A percentile compares a stretch with the other conserved stretches of the same genome.
These are phyloP conservation scores for Meloidogyne chitwoodi DNA, from an alignment of 1,140 invertebrate genomes.

Conservation along the genomic window DNA sequence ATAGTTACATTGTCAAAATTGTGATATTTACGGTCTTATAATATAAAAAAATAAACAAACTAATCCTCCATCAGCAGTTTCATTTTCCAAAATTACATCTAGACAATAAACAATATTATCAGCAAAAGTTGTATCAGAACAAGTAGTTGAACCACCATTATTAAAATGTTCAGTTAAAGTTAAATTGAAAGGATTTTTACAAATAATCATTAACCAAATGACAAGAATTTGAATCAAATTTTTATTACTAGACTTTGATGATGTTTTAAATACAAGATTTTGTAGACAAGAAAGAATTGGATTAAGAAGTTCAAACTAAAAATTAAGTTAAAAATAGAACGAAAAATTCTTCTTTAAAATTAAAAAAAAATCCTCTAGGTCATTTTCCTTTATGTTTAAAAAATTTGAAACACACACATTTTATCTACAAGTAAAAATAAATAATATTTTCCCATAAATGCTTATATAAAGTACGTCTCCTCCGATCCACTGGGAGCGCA, in stretches of 20 bases:
- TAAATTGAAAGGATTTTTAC: constrained; percentile 51
- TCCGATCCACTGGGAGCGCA: too few relatives aligned
- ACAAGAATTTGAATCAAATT: constrained; percentile 26
- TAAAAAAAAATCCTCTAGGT: too few relatives aligned
- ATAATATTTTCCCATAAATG: too few relatives aligned
- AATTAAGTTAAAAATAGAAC: neutral
- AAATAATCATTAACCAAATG: constrained; percentile 41
- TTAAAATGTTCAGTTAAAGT: constrained; percentile 1
- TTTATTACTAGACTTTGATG: neutral
- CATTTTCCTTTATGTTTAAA: too few relatives aligned
- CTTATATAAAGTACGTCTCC: too few relatives aligned
- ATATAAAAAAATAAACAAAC: neutral
- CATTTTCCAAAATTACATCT: neutral
- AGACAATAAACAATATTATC: neutral
- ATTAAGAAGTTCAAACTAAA: constrained; percentile 25
- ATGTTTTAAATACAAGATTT: constrained; percentile 13
- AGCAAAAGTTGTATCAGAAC: neutral
- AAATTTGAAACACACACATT: too few relatives aligned
- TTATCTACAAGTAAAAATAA: too few relatives aligned
- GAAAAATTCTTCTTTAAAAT: too few relatives aligned
- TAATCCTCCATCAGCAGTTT: constrained; percentile 14
- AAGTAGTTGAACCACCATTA: neutral
- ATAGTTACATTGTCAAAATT: too few relatives aligned
- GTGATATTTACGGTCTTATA: too few relatives aligned
- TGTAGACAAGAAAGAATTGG: constrained; percentile 15